Conservation (phyloP, 2,888 invertebrate genomes). For the Eupithecia insigniata region DNA sequence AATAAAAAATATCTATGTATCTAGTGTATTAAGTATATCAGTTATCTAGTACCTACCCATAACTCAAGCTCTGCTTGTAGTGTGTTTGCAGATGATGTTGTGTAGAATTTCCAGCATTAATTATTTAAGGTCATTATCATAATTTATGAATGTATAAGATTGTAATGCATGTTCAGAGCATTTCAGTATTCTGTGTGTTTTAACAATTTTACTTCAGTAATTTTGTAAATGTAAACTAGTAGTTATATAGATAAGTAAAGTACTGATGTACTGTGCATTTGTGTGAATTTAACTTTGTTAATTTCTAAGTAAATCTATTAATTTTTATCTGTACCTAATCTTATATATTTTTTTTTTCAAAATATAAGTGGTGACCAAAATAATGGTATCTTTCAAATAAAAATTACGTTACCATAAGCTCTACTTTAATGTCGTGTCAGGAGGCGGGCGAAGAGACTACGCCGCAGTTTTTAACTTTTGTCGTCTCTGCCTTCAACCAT, state of each 20-base stretch:
- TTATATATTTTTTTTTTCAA: not conserved
- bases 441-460: too few species aligned
- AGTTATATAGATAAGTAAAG: not conserved
- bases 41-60: not conserved
- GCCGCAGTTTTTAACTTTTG: too few species aligned
- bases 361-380: not conserved
- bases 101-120: not conserved
- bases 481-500: too few species aligned
- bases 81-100: not conserved
- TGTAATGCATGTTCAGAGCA: not conserved
- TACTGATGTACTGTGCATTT: not conserved
- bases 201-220: not conserved
- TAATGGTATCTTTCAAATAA: not conserved
- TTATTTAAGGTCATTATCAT: not conserved
- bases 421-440: too few species aligned
- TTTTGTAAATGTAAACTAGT: not conserved
- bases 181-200: not conserved
- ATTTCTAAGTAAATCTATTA: not conserved
- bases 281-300: not conserved
- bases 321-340: not conserved
- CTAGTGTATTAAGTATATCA: not conserved
- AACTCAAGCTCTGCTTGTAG: not conserved
- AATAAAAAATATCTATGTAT: not conserved
- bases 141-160: not conserved
- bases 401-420: too few species aligned